Evolutionary conservation across 2,113 vertebrate species (phyloP).

Genomic region (Tragelaphus imberbis): DNA sequence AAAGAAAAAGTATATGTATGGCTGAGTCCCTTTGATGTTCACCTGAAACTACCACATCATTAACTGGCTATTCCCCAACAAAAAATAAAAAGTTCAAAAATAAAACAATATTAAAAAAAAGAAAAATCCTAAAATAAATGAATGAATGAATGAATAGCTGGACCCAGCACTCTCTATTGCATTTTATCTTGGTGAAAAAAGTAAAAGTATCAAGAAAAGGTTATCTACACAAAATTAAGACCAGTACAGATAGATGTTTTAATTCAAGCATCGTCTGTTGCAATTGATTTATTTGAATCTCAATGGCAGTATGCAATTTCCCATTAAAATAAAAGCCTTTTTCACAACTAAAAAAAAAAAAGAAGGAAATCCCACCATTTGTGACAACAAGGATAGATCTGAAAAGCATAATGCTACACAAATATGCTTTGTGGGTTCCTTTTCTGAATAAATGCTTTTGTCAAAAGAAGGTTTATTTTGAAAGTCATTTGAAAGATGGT

Average conservation of each 20-base stretch:
- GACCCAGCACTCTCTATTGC: neutral
- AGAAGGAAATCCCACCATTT: neutral
- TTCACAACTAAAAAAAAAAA: neutral
- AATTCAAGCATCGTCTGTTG: neutral
- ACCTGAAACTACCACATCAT: neutral
- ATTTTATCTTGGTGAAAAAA: neutral
- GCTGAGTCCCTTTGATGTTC: neutral
- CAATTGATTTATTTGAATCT: neutral
- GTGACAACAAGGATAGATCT: neutral
- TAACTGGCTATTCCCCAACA: neutral
- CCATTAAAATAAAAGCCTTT: neutral
- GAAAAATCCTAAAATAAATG: neutral
- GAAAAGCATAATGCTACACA: neutral
- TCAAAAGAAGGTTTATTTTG: conserved; percentile 73
- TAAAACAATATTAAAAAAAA: neutral
- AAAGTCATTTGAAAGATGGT: conserved; percentile 46
- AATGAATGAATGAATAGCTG: neutral
- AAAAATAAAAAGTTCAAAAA: neutral
- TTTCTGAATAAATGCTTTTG: conserved; percentile 51
- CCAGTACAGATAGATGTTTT: neutral
- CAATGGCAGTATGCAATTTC: neutral
- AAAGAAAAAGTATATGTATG: neutral
- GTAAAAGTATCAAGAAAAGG: neutral
- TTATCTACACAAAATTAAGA: neutral
- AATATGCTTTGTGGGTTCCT: neutral